phyloP scores from a whole-genome alignment of 2,888 invertebrate species.

The Chrysomela aeneicollis region DNA sequence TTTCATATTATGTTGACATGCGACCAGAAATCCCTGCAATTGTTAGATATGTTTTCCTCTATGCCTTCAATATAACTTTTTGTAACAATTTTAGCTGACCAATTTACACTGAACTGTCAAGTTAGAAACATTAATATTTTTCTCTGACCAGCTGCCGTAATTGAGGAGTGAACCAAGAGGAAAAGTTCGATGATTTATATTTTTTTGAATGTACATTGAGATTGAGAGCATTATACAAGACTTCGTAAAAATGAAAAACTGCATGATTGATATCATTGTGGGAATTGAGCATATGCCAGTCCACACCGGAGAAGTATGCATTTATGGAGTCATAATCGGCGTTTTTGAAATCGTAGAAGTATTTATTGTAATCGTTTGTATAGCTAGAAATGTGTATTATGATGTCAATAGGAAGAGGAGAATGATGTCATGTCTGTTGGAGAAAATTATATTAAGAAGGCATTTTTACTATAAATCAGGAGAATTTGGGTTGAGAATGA shows the following conservation, averaged over 20 bases:
- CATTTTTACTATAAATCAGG: slow-evolving; percentile 13
- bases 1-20: slow-evolving; percentile 7
- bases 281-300: too few species aligned
- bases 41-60: too few species aligned
- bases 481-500: slow-evolving; percentile 3
- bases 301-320: background rate
- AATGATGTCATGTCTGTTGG: slow-evolving; percentile 13
- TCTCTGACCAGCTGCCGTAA: slow-evolving; percentile 13
- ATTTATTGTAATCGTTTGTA: slow-evolving; percentile 9
- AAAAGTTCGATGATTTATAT: too few species aligned
- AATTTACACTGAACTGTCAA: slow-evolving; percentile 12
- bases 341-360: slow-evolving; percentile 11
- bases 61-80: slow-evolving; percentile 15
- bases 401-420: slow-evolving; percentile 6
- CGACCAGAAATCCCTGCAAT: slow-evolving; percentile 13
- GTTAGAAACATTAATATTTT: slow-evolving; percentile 2
- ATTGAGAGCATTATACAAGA: slow-evolving; percentile 16
- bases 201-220: slow-evolving; percentile 11
- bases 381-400: slow-evolving; percentile 6
- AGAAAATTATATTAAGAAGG: slow-evolving; percentile 12
- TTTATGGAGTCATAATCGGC: slow-evolving; percentile 3
- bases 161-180: slow-evolving; percentile 10
- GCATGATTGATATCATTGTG: slow-evolving; percentile 12
- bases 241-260: slow-evolving; percentile 14
- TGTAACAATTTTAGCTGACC: slow-evolving; percentile 9